Evolutionary conservation across 2,113 vertebrate species (phyloP).

Genomic region (Piaya cayana): DNA sequence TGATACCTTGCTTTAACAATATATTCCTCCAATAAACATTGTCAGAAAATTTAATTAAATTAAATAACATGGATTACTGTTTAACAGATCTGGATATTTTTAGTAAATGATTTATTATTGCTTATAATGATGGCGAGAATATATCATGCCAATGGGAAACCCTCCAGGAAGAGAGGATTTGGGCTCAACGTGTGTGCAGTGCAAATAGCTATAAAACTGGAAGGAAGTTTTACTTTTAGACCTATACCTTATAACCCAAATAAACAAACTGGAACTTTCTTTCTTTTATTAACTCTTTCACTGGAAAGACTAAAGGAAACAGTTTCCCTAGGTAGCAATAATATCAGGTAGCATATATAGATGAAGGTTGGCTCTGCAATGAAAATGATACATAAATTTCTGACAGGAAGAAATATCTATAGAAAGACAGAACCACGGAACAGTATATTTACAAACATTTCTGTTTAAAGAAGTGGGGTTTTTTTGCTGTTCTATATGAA

Average conservation of each 20-base stretch:
- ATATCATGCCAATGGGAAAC: background rate
- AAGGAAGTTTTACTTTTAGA: background rate
- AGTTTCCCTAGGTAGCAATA: background rate
- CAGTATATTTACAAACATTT: background rate
- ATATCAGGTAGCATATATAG: background rate
- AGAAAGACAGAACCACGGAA: background rate
- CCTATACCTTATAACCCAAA: background rate
- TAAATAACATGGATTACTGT: background rate
- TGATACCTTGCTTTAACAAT: background rate
- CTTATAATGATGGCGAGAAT: background rate
- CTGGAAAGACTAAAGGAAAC: background rate
- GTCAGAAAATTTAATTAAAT: background rate
- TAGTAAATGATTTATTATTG: background rate
- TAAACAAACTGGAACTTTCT: background rate
- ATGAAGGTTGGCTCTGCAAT: background rate
- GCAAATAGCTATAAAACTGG: background rate
- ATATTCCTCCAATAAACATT: background rate
- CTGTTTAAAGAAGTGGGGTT: background rate
- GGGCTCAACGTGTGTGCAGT: fast-evolving
- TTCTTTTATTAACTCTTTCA: background rate
- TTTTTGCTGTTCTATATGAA: too few relatives aligned
- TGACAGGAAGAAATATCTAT: background rate
- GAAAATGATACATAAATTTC: background rate
- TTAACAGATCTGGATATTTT: background rate
- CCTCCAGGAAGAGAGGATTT: background rate